Percentiles rank a stretch among this genome's conserved stretches.
Evolutionary conservation across 2,797 vertebrate genomes (phyloP).

Genomic region (Galagoides demidoff): DNA sequence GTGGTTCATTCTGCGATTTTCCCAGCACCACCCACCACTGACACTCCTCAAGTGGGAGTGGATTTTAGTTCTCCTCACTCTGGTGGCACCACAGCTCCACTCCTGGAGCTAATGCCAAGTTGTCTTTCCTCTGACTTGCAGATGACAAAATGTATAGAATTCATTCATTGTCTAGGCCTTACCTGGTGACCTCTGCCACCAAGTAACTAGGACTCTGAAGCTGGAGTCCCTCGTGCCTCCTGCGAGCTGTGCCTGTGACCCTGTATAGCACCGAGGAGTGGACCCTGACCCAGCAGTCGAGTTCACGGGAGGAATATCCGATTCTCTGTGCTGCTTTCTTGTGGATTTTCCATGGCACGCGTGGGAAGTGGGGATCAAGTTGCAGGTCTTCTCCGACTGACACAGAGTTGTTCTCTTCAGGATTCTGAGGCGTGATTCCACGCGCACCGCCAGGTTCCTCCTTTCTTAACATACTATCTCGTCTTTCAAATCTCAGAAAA

Average conservation of each 20-base stretch:
- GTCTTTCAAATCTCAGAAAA: not conserved
- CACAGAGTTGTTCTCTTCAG: not conserved
- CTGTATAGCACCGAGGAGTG: not conserved
- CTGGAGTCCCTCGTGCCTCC: not conserved
- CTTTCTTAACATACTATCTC: not conserved
- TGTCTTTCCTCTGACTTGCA: not conserved
- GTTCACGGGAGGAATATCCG: fast-evolving
- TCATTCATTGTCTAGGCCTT: not conserved
- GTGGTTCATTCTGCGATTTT: not conserved
- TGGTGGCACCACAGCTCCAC: not conserved
- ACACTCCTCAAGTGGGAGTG: not conserved
- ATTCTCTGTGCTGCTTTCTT: not conserved
- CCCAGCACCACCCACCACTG: fast-evolving
- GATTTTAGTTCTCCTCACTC: not conserved
- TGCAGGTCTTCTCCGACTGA: not conserved
- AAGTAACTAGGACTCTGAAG: not conserved
- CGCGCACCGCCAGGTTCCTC: not conserved
- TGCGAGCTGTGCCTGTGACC: fast-evolving
- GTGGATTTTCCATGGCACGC: fast-evolving
- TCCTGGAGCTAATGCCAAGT: not conserved
- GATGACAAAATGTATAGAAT: not conserved
- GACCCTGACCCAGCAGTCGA: fast-evolving
- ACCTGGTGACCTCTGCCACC: not conserved
- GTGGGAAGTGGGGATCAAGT: fast-evolving
- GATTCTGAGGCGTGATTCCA: not conserved